Base-by-base conservation (phyloP, 2,888 invertebrate genomes). In the Dorcus parallelipipedus region DNA sequence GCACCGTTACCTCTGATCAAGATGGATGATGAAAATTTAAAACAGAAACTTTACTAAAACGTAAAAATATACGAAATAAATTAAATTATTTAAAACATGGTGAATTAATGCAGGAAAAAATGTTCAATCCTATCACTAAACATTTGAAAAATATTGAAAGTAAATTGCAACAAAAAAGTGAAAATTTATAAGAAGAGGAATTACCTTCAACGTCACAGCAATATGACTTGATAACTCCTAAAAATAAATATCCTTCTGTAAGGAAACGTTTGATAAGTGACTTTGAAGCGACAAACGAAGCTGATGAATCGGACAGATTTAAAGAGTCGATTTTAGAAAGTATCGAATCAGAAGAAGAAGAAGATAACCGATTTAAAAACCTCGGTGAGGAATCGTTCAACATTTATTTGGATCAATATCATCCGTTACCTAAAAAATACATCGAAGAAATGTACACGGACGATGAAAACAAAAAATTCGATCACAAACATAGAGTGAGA, bases 401-500 rank as follows among this genome's bases (percentile, higher is more conserved):
- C 41, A 5, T 3, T 41, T 41, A 56, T 56, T 52, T 52, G 40
- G 47, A 58, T 10, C 51, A 61, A 58, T 61, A 52, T 40, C 45
- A 54, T 52, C 39, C 58, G 3, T 58, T 61, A 56, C 58, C 61
- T 2, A 54, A 52, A 58, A 49, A 43, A 26, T 61, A 61, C 49
- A 38, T 58, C 20, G n/a, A 45, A 2, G 52, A 55, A 9, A 45
- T 52, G 38, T 9, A 51, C 14, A 20, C 52, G 20, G 54, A 20
- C 42, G 58, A 58, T 56, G 52, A 50, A 10, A 33, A 48, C 33
- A 40, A 50, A 38, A 45, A 49, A 48, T 60, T 57, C 53, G 64
- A 65, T 65, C 49, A 60, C 9, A 58, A 47, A 54, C 62, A 60
- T 59, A 56, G 59, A 39, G 33, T 60, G 8, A 58, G 52, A 49